These are phyloP conservation scores for Notiomystis cincta DNA, from an alignment of 2,113 vertebrate species.

Conservation along the genomic window DNA sequence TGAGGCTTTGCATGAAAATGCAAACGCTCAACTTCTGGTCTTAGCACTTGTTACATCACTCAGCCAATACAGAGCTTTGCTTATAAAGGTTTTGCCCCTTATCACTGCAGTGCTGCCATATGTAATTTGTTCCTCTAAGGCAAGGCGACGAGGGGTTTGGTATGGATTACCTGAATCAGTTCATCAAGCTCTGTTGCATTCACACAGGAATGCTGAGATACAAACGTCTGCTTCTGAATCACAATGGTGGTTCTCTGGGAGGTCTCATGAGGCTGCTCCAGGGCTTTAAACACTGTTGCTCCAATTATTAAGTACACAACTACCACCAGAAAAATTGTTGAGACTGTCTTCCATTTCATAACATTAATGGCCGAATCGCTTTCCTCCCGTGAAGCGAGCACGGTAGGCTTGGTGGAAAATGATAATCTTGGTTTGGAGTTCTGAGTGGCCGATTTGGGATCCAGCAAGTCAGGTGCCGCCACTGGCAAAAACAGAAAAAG, in stretches of 20 bases:
- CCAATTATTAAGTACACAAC: constrained; percentile 95
- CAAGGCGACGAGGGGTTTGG: neutral
- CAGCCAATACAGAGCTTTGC: neutral
- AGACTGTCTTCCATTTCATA: constrained; percentile 99
- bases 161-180: constrained; percentile 86
- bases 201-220: constrained; percentile 86
- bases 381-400: constrained; percentile 84
- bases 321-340: constrained; percentile 94
- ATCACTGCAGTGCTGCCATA: neutral
- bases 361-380: constrained; percentile 85
- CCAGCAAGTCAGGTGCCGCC: constrained; percentile 97
- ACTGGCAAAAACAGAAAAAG: constrained; percentile 77
- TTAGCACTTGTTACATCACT: neutral
- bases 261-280: constrained; percentile 94
- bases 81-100: neutral
- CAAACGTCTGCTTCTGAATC: constrained; percentile 86
- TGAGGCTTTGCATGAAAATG: neutral
- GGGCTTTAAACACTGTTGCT: constrained; percentile 91
- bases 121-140: neutral
- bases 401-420: constrained; percentile 88
- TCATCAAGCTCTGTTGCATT: constrained; percentile 92
- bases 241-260: constrained; percentile 88
- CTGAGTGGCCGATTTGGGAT: constrained; percentile 93
- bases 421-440: constrained; percentile 94
- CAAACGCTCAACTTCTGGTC: neutral